phyloP scores from a whole-genome alignment of 2,888 invertebrate genomes.

The Coleophora deauratella region DNA sequence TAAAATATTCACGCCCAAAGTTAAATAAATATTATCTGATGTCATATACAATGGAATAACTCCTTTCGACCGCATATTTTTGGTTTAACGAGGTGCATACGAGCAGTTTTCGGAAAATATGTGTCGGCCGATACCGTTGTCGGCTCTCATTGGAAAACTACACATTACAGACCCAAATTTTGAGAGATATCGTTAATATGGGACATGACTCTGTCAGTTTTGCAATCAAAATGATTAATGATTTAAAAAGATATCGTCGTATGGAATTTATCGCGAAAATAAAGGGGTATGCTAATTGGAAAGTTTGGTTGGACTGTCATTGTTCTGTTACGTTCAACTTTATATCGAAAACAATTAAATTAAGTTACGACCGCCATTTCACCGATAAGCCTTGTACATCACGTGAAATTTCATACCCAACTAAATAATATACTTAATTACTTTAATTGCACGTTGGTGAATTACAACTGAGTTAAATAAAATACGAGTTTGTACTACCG shows the following conservation, averaged over 20 bases:
- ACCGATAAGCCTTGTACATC: slow-evolving; percentile 39
- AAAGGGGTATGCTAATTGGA: too few species aligned
- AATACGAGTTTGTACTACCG: background rate
- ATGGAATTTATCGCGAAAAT: too few species aligned
- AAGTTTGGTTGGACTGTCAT: too few species aligned
- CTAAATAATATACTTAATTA: slow-evolving; percentile 51
- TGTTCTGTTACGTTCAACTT: too few species aligned
- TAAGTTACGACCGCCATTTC: slow-evolving; percentile 34
- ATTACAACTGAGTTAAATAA: background rate
- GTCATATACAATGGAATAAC: slow-evolving; percentile 27
- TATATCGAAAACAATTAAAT: slow-evolving; percentile 26
- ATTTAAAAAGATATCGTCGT: too few species aligned
- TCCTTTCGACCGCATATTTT: slow-evolving; percentile 25
- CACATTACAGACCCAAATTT: slow-evolving; percentile 10
- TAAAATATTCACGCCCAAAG: slow-evolving; percentile 10
- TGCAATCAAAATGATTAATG: too few species aligned
- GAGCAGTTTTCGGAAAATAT: slow-evolving; percentile 36
- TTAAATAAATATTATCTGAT: slow-evolving; percentile 18
- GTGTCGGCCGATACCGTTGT: slow-evolving; percentile 39
- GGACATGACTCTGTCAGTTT: too few species aligned
- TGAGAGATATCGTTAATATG: too few species aligned
- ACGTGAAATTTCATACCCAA: slow-evolving; percentile 36
- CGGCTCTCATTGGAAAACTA: slow-evolving; percentile 25
- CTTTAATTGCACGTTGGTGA: slow-evolving; percentile 29
- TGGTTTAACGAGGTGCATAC: slow-evolving; percentile 32